phyloP scores from a whole-genome alignment of 2,113 vertebrate species.

The Camelus bactrianus region DNA sequence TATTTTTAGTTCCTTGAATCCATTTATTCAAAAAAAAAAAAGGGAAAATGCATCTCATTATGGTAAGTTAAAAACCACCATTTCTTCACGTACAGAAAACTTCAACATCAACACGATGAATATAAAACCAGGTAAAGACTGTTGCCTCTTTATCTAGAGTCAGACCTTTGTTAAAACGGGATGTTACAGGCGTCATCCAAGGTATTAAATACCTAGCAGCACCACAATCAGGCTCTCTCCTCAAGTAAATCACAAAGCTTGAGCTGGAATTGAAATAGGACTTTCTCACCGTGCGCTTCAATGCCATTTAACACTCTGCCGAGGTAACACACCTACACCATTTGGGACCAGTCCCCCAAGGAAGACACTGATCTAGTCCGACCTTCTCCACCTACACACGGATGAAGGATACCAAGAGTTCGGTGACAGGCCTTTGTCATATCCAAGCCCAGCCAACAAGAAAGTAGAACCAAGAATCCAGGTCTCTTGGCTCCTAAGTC shows the following conservation, averaged over 20 bases:
- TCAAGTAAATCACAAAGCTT: conserved; percentile 30
- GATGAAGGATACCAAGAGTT: conserved; percentile 28
- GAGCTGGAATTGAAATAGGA: background rate
- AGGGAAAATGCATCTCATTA: background rate
- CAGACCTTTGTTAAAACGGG: background rate
- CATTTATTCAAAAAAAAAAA: conserved; percentile 2
- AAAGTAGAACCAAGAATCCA: conserved; percentile 14
- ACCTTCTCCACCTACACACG: conserved; percentile 55
- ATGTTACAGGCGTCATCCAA: background rate
- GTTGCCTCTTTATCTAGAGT: background rate
- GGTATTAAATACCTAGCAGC: conserved; percentile 27
- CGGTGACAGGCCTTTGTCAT: conserved; percentile 15
- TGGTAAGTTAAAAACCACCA: background rate
- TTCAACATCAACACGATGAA: background rate
- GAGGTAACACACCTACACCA: background rate
- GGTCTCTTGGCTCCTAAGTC: background rate
- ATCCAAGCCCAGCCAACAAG: background rate
- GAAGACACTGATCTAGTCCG: conserved; percentile 4
- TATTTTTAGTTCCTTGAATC: conserved; percentile 40
- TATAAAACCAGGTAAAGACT: background rate
- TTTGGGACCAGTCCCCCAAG: background rate
- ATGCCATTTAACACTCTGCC: conserved; percentile 47
- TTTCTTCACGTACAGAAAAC: background rate
- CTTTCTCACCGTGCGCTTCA: conserved; percentile 1
- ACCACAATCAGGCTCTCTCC: background rate